Base-by-base conservation (phyloP, 2,888 invertebrate genomes). In the Holacanthella duospinosa region DNA sequence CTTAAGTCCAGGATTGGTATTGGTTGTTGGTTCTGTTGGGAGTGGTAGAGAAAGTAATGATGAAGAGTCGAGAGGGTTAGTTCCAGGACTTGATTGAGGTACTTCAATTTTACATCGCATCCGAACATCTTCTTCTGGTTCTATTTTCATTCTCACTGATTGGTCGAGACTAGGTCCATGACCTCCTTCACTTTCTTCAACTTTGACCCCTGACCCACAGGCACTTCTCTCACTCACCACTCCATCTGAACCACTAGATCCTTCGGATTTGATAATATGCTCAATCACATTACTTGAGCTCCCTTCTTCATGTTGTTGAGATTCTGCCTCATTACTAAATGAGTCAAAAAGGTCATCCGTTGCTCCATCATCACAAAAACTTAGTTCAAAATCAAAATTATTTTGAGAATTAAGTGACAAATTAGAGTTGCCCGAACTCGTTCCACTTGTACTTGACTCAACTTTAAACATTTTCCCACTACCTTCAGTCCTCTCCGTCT, bases 381-480 rank as follows among this genome's bases (percentile, higher is more conserved):
- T 72, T 26, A 73, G 66, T 55, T 69, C 73, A 59, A 73, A 73
- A 59, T 73, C 73, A 63, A 72, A 73, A 60, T 69, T 70, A 61
- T 63, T 69, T n/a, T 24, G n/a, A 54, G 64, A 68, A 9, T 43
- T 21, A 24, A 66, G 58, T 3, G 71, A 67, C 16, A 71, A 62
- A n/a, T 65, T 55, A 16, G 68, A 62, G 12, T 63, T 60, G 29
- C 61, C 55, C 55, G 67, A 64, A 55, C 55, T 57, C 9, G 71
- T 44, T 29, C 29, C 66, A 28, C 68, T 68, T 59, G 69, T 67
- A 43, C 65, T 68, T 44, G 71, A 62, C 54, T 73, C 73, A 24
- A 73, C 73, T 68, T 73, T 73, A 59, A 73, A 73, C 73, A 73
- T 73, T 65, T 60, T 70, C 36, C n/a, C n/a, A n/a, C n/a, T n/a